These are phyloP conservation scores for Vultur gryphus DNA, from an alignment of 2,797 vertebrate genomes.

Conservation along the genomic window DNA sequence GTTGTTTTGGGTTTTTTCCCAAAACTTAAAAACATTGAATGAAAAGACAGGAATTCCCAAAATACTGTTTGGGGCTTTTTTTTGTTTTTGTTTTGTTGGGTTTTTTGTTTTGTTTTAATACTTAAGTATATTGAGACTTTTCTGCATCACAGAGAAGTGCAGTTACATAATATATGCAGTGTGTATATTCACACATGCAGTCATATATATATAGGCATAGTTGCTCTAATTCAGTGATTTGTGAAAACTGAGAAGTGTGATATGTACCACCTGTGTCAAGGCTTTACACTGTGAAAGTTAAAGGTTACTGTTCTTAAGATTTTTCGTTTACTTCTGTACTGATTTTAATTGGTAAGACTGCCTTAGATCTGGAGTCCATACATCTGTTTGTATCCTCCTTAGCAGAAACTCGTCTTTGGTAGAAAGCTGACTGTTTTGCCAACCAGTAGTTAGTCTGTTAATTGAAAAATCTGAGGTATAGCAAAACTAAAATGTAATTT, in stretches of 20 bases:
- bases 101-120: not conserved
- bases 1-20: too few species aligned
- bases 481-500: not conserved
- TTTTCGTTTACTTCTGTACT: not conserved
- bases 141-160: not conserved
- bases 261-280: not conserved
- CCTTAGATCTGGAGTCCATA: not conserved
- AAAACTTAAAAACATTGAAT: not conserved
- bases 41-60: not conserved
- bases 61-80: not conserved
- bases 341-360: not conserved
- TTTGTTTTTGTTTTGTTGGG: not conserved
- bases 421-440: not conserved
- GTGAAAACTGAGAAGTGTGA: not conserved
- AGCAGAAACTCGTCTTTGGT: not conserved
- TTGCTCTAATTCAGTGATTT: not conserved
- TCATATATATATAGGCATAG: too few species aligned
- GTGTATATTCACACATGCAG: not conserved
- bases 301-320: not conserved
- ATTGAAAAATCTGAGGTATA: not conserved
- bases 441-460: not conserved
- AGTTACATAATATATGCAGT: not conserved
- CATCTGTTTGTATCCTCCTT: not conserved
- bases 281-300: not conserved
- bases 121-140: not conserved